These are phyloP conservation scores for Ophiodon elongatus DNA, from an alignment of 2,113 vertebrate genomes.

Conservation along the genomic window DNA sequence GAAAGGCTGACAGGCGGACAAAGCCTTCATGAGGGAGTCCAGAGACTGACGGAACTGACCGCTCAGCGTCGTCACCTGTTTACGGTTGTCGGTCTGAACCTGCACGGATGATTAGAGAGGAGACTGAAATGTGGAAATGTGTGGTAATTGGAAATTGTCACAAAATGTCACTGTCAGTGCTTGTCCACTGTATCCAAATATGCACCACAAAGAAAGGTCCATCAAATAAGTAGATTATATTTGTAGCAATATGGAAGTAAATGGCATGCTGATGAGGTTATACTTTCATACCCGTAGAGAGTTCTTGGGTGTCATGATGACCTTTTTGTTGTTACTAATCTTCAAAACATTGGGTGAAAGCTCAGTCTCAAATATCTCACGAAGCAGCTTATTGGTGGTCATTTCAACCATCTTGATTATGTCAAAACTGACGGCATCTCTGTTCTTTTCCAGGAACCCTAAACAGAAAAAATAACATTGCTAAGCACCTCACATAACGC, in stretches of 20 bases:
- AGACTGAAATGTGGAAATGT: neutral
- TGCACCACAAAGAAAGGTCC: neutral
- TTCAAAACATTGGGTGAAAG: conserved; percentile 71
- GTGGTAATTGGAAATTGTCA: neutral
- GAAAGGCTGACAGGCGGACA: conserved; percentile 91
- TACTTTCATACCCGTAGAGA: conserved; percentile 66
- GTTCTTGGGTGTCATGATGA: conserved; percentile 71
- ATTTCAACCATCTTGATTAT: conserved; percentile 87
- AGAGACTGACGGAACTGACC: conserved; percentile 95
- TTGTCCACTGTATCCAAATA: neutral
- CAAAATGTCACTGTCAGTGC: neutral
- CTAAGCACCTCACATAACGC: neutral
- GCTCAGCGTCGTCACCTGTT: conserved; percentile 87
- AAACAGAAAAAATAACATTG: neutral
- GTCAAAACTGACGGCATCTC: conserved; percentile 90
- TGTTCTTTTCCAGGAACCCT: conserved; percentile 98
- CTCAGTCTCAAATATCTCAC: conserved; percentile 86
- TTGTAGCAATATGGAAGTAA: neutral
- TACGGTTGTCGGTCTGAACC: conserved; percentile 80
- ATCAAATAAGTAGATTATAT: neutral
- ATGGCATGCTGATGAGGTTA: neutral
- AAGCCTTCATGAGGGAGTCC: conserved; percentile 94
- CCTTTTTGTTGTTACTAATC: conserved; percentile 60
- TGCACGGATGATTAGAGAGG: conserved; percentile 31
- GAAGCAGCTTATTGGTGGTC: conserved; percentile 91